Evolutionary conservation across 2,888 invertebrate genomes (phyloP), one percentile per base, ranked within the genome.

Genomic region (Willowsia nigromaculata): DNA sequence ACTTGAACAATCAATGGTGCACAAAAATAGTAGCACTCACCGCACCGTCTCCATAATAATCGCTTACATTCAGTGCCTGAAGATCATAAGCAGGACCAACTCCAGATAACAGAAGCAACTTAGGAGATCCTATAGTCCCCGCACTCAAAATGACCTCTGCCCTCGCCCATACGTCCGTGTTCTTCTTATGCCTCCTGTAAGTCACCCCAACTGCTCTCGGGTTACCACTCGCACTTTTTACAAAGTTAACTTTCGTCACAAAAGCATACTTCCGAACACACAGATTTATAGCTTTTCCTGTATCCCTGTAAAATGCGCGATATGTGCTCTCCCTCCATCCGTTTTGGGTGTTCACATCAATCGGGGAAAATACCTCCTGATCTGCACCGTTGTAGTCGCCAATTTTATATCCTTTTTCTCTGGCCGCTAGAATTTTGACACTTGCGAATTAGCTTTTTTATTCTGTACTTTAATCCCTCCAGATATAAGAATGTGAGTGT

Each of bases 251-350:
- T 81, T 91, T 91, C 0, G 85, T 90, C 0, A 90, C 92, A 15
- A 84, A 50, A 0, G 91, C 90, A 30, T 81, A 81, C 68, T 92
- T 92, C 37, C 84, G 50, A 9, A 91, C 90, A 40, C 88, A 81
- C 0, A 91, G 53, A 56, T 91, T 91, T 4, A 11, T 25, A 11
- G 88, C 65, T 18, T 90, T 81, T 18, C 74, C 85, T 0, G 81
- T 71, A 37, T 84, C 84, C 40, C 25, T 30, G 68, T 88, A 88
- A 25, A 88, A 88, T n/a, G 88, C 83, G 13, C 78, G 15, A 22
- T 84, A 84, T 0, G 40, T 68, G 59, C 68, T 78, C 13, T 76
- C 88, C 47, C 88, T 43, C 88, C 88, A 88, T 0, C 88, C 88
- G 25, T 88, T 18, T 40, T 82, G 68, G 7, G 53, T 56, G 22